phyloP scores from a whole-genome alignment of 2,113 vertebrate genomes.

The Phoenicopterus ruber region DNA sequence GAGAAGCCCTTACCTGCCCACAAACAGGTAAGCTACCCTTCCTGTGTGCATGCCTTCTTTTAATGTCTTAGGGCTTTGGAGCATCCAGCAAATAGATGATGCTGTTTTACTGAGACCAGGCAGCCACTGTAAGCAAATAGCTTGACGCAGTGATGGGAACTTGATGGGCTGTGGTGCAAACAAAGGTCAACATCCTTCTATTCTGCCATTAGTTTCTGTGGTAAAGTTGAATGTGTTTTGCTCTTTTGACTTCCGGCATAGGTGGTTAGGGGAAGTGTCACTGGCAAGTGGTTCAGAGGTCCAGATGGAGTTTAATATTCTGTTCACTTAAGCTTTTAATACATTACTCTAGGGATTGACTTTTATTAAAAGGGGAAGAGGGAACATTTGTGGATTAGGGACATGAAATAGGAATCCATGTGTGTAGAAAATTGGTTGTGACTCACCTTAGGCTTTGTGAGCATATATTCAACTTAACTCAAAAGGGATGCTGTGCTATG shows the following conservation, averaged over 20 bases:
- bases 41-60: not conserved
- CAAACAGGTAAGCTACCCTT: constrained; percentile 51
- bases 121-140: not conserved
- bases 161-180: not conserved
- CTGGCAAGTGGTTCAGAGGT: not conserved
- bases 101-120: not conserved
- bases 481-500: not conserved
- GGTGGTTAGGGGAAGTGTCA: not conserved
- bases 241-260: not conserved
- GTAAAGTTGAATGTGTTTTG: too few relatives aligned
- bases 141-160: not conserved
- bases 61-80: not conserved
- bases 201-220: not conserved
- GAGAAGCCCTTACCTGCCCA: constrained; percentile 64
- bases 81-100: not conserved
- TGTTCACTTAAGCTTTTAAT: not conserved
- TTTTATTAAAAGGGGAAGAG: not conserved
- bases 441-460: not conserved
- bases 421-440: not conserved
- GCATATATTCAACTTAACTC: not conserved
- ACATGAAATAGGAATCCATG: not conserved
- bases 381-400: not conserved
- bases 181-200: not conserved
- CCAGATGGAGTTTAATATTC: not conserved
- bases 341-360: not conserved